A percentile compares a stretch with the other conserved stretches of the same genome.
Evolutionary conservation across 2,113 vertebrate species (phyloP).

Genomic region (Neoarius graeffei): DNA sequence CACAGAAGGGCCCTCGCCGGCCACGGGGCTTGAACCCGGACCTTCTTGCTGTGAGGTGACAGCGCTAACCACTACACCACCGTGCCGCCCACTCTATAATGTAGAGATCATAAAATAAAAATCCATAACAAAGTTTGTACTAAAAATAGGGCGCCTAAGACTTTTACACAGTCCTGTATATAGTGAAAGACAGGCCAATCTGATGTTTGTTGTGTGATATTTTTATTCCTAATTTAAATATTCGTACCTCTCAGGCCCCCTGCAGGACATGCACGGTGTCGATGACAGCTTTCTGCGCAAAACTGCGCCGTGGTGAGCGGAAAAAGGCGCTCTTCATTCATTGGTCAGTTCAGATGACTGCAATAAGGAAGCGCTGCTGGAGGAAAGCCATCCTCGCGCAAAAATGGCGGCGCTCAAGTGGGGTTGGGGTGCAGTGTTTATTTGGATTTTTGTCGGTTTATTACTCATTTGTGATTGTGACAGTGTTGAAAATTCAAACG

Average conservation of each 20-base stretch:
- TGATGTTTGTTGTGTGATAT: neutral
- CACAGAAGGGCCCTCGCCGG: too few relatives aligned
- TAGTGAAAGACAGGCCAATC: neutral
- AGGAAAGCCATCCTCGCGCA: neutral
- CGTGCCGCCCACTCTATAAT: too few relatives aligned
- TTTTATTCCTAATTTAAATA: neutral
- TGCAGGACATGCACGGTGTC: neutral
- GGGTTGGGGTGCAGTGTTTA: neutral
- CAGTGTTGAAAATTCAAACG: neutral
- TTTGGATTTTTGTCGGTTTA: slow-evolving; percentile 44
- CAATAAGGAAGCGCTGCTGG: slow-evolving; percentile 32
- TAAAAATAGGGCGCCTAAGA: too few relatives aligned
- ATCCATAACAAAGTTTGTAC: too few relatives aligned
- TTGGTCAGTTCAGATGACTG: slow-evolving; percentile 27
- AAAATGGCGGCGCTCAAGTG: slow-evolving; percentile 66
- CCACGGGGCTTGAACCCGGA: too few relatives aligned
- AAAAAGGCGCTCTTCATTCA: neutral
- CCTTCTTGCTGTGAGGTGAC: too few relatives aligned
- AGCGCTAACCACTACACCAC: too few relatives aligned
- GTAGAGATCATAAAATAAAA: too few relatives aligned
- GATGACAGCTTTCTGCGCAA: neutral
- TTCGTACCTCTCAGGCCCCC: neutral
- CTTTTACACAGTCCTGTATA: too few relatives aligned
- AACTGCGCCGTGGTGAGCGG: slow-evolving; percentile 30
- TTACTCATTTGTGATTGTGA: slow-evolving; percentile 19